Conservation (phyloP, 2,888 invertebrate species). For the Podabrus alpinus region DNA sequence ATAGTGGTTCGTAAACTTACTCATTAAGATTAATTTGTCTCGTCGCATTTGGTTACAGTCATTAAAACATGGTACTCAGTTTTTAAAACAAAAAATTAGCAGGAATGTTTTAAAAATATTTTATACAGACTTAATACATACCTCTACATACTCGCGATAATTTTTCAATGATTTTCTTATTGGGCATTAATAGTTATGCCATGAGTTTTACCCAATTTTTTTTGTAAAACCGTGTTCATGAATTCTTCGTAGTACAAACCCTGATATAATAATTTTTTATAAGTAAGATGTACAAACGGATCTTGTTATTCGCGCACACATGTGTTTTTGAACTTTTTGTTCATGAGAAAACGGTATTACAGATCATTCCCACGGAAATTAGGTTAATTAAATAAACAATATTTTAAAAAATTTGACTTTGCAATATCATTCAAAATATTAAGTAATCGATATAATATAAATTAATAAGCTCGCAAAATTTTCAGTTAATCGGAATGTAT, state of each 20-base stretch:
- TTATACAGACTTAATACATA: too few relatives aligned
- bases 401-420: background rate
- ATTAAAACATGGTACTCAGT: background rate
- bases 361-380: conserved; percentile 1
- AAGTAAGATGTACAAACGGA: background rate
- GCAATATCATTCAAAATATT: background rate
- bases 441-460: background rate
- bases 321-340: background rate
- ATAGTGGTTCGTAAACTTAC: too few relatives aligned
- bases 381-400: background rate
- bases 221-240: background rate
- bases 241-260: background rate
- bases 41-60: background rate
- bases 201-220: background rate
- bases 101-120: background rate
- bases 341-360: background rate
- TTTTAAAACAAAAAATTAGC: background rate
- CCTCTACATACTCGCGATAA: background rate
- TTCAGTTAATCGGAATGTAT: background rate
- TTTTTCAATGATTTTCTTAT: background rate
- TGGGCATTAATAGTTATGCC: background rate
- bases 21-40: too few relatives aligned
- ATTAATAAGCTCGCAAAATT: background rate
- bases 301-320: background rate
- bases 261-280: background rate